Evolutionary conservation across 2,113 vertebrate genomes (phyloP), one percentile per base, ranked within the genome.

Genomic region (Lepidiolamprologus cunningtoni): DNA sequence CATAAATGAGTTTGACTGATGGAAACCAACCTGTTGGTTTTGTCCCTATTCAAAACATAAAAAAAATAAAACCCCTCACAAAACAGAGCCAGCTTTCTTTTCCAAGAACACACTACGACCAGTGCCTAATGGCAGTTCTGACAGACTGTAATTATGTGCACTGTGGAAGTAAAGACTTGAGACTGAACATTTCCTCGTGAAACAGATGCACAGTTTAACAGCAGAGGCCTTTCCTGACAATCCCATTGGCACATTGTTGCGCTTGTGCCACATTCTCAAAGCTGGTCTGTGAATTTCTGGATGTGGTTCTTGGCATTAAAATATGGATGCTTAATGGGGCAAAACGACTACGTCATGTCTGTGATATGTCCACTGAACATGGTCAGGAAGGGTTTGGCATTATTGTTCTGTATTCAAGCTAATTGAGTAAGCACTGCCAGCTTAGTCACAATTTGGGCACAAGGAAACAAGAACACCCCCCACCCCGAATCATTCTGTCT

Each of bases 321-420:
- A 26, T 63, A 81, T 85, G 58, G 85, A 90, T 88, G 89, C 90
- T 94, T 92, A 95, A 95, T 94, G 90, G 86, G 73, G 93, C 89
- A 92, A 89, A 95, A 93, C 93, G 68, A 89, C 84, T 94, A 86
- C 89, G 93, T 95, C 94, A 95, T 92, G 95, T 95, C 95, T 96
- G 89, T 90, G 94, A 94, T 94, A 91, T 95, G 91, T 96, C 86
- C 87, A 92, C 82, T 78, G 86, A 95, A 95, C 94, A 91, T 86
- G 92, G 82, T 91, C 90, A 91, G 91, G 92, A 92, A 94, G 93
- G 90, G 92, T 93, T 92, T 95, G 95, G 92, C 91, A 93, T 95
- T 88, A 93, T 94, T 94, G 90, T 94, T 95, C 76, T 93, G 89
- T 68, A 87, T 89, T 80, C 37, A n/a, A 92, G 82, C 78, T 89